Evolutionary conservation across 2,113 vertebrate species (phyloP), one percentile per base, ranked within the genome.

Genomic region (Ceratotherium simum): DNA sequence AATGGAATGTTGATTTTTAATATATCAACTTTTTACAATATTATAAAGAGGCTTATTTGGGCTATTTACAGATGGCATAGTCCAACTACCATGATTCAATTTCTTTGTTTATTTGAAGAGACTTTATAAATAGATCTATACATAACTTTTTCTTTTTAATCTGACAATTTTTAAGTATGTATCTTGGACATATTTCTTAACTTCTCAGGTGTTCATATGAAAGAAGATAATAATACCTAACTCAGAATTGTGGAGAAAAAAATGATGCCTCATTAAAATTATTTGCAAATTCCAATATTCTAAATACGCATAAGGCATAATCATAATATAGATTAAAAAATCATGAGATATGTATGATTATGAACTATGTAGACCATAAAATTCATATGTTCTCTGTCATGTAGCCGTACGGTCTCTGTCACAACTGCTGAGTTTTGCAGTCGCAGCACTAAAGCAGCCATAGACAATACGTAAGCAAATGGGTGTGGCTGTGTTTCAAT

Each of bases 1-100:
- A 91, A 58, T n/a, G 14, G 48, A 73, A 80, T 76, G 75, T 39
- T 87, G 25, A 58, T 51, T 70, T 90, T 73, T 95, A 91, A 82
- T 27, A 67, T 60, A 81, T 76, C 54, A 76, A 14, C 12, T 76
- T 95, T 51, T 13, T 39, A 80, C 46, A 82, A 76, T 62, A 76
- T 69, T 81, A n/a, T 88, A 17, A 91, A 69, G 29, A 67, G 1
- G 36, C 3, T 51, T 69, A 16, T 60, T 87, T 92, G 21, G 4
- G 2, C 10, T 91, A n/a, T 42, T 87, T 82, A 82, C 10, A 48
- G 18, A 76, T 36, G 60, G 5, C 12, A 69, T 10, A 5, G 23
- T 82, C 16, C 29, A 91, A 27, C 1, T 42, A 86, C 2, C 91
- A 86, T 58, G 7, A 72, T 39, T 48, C 8, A 31, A 72, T 56